Percentiles rank a stretch among this genome's conserved stretches.
Conservation (phyloP, 2,113 vertebrate species). For the Parus major region DNA sequence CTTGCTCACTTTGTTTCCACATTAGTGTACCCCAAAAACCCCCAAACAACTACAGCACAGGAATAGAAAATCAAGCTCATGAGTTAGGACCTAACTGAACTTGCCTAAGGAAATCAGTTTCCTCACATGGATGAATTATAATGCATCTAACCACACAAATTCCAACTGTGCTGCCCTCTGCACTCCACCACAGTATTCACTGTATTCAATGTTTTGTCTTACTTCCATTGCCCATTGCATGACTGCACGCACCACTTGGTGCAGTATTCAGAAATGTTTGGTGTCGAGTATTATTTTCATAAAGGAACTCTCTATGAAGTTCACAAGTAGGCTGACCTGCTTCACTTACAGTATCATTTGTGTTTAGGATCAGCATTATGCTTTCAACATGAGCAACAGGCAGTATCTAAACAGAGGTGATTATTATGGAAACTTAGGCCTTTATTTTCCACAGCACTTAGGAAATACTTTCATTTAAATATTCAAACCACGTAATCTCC, state of each 20-base stretch:
- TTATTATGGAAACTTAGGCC: constrained; percentile 15
- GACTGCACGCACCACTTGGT: background rate
- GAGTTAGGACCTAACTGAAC: background rate
- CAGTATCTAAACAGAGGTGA: background rate
- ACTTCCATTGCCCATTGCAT: background rate
- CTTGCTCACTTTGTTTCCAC: background rate
- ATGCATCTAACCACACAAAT: background rate
- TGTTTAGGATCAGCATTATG: background rate
- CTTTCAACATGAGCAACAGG: background rate
- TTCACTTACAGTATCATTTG: background rate
- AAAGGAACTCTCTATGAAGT: background rate
- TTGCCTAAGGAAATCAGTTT: background rate
- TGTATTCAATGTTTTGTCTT: background rate
- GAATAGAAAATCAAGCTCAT: background rate
- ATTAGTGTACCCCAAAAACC: rapidly evolving
- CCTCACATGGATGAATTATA: background rate
- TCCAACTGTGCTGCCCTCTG: background rate
- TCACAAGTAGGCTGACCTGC: background rate
- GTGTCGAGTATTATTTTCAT: background rate
- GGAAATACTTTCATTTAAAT: constrained; percentile 6
- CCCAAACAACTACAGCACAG: background rate
- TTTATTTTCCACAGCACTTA: background rate
- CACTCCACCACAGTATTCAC: background rate
- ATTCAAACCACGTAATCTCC: constrained; percentile 40
- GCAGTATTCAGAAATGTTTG: background rate